phyloP scores from a whole-genome alignment of 2,797 vertebrate species.

The Spatula clypeata region DNA sequence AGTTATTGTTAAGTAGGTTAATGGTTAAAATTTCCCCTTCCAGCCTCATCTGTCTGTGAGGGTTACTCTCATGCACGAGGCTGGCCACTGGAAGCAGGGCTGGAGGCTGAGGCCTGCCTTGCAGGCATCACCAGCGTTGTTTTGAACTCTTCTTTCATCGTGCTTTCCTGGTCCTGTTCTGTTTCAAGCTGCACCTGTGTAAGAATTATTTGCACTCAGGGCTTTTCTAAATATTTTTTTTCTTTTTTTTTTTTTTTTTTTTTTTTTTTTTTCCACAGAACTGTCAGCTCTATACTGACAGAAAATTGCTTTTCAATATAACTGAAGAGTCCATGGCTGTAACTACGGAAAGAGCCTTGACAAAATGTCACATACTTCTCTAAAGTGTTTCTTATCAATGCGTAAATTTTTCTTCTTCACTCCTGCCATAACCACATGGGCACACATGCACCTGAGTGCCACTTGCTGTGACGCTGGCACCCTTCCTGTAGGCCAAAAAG shows the following conservation, averaged over 20 bases:
- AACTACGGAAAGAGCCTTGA: neutral
- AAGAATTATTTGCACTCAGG: neutral
- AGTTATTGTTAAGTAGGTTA: neutral
- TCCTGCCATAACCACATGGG: neutral
- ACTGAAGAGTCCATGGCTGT: neutral
- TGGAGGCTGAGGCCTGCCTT: neutral
- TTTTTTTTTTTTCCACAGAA: neutral
- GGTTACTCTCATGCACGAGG: neutral
- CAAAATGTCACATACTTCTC: neutral
- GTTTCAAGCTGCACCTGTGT: neutral
- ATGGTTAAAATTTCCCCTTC: neutral
- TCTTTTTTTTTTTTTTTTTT: no score
- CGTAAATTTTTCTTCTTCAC: neutral
- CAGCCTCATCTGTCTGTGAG: neutral
- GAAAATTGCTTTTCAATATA: neutral
- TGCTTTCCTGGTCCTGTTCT: neutral
- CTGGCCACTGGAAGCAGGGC: accelerated
- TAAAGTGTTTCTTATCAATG: conserved; percentile 1
- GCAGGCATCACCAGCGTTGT: neutral
- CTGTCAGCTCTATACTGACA: neutral
- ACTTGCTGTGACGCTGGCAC: neutral
- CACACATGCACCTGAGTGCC: neutral
- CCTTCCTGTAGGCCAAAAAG: neutral
- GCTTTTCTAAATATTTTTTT: neutral
- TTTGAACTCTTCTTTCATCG: neutral